phyloP scores from a whole-genome alignment of 2,797 vertebrate species.

The Danio tinwini region DNA sequence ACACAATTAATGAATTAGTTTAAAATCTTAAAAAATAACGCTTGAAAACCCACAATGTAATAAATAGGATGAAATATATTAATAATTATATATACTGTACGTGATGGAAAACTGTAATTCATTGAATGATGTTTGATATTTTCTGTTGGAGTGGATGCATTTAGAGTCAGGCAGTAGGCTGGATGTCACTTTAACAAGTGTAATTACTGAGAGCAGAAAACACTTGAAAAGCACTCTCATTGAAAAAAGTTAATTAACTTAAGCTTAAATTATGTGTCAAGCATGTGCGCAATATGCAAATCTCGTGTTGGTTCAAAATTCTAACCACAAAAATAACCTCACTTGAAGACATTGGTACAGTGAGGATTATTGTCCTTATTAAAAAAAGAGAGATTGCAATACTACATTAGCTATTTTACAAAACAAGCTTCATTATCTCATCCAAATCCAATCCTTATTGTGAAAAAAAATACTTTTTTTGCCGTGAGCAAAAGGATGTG shows the following conservation, averaged over 20 bases:
- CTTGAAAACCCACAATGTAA: neutral
- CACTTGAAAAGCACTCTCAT: constrained; percentile 53
- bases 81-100: too few species aligned
- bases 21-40: neutral
- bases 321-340: constrained; percentile 8
- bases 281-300: constrained; percentile 45
- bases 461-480: constrained; percentile 21
- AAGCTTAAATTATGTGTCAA: constrained; percentile 48
- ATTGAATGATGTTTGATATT: constrained; percentile 24
- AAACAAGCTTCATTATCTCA: neutral
- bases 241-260: constrained; percentile 58
- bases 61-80: too few species aligned
- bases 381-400: neutral
- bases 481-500: neutral
- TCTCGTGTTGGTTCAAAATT: constrained; percentile 19
- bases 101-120: neutral
- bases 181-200: constrained; percentile 60
- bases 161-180: constrained; percentile 44
- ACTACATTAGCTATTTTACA: neutral
- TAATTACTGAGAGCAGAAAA: constrained; percentile 48
- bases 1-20: neutral
- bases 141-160: constrained; percentile 17
- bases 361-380: constrained; percentile 9
- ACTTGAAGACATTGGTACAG: constrained; percentile 20
- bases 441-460: constrained; percentile 10